Evolutionary conservation across 2,888 invertebrate genomes (phyloP).

Genomic region (Ametastegia equiseti): DNA sequence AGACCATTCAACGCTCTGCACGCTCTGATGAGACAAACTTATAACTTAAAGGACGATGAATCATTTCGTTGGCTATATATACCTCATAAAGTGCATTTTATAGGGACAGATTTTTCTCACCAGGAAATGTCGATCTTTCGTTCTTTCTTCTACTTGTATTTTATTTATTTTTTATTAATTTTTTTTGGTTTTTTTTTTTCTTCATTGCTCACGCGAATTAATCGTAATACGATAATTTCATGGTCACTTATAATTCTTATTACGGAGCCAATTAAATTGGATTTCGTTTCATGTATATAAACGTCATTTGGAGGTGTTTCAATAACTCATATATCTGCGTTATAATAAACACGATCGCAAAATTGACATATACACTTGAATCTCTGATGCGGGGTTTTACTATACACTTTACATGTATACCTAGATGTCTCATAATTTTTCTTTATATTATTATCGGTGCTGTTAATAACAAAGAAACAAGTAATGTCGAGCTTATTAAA

Average conservation of each 20-base stretch:
- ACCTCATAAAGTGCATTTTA: too few species aligned
- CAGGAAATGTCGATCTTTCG: background rate
- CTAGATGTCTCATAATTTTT: background rate
- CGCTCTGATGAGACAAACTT: background rate
- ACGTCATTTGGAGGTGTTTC: background rate
- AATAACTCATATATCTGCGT: conserved; percentile 13
- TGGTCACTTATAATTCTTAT: background rate
- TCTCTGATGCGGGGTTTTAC: background rate
- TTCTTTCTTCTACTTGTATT: too few species aligned
- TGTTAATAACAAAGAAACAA: background rate
- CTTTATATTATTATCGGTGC: background rate
- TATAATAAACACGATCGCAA: background rate
- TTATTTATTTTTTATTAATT: background rate
- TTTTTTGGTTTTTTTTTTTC: background rate
- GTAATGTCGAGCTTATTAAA: background rate
- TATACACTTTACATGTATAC: background rate
- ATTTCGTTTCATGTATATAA: background rate
- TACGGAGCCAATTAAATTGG: conserved; percentile 4
- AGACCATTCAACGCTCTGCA: background rate
- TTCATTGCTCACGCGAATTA: background rate
- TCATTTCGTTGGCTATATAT: background rate
- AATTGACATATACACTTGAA: background rate
- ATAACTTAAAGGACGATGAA: background rate
- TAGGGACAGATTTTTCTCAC: background rate
- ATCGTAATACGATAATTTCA: background rate